phyloP scores from a whole-genome alignment of 1,140 invertebrate species.

The Apocrypta bakeri region DNA sequence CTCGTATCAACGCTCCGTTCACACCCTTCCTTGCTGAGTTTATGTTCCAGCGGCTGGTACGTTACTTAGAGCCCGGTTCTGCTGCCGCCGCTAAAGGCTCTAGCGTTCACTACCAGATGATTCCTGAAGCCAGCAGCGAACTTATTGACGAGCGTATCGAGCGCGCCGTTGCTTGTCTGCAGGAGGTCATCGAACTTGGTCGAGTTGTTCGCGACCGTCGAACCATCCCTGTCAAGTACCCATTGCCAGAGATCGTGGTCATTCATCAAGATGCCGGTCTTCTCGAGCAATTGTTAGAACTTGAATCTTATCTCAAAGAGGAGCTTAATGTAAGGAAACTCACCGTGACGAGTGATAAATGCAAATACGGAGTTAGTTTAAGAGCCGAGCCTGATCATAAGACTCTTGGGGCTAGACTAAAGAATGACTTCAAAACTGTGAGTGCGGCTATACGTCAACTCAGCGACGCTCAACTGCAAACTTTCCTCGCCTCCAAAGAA shows the following conservation, averaged over 20 bases:
- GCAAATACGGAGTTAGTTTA: constrained; percentile 94
- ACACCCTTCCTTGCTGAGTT: constrained; percentile 97
- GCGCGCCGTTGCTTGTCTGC: constrained; percentile 92
- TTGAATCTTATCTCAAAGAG: constrained; percentile 92
- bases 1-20: constrained; percentile 96
- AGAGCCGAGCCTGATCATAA: constrained; percentile 96
- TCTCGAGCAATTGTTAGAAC: constrained; percentile 86
- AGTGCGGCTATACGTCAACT: constrained; percentile 88
- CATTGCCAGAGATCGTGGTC: constrained; percentile 95
- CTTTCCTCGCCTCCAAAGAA: constrained; percentile 83
- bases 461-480: constrained; percentile 86
- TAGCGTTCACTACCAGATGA: constrained; percentile 93
- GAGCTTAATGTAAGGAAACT: constrained; percentile 95
- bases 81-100: constrained; percentile 72
- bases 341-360: constrained; percentile 93
- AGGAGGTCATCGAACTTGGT: constrained; percentile 95
- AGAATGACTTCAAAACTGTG: constrained; percentile 92
- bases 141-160: constrained; percentile 93
- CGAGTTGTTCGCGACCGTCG: constrained; percentile 94
- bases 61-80: constrained; percentile 72
- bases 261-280: constrained; percentile 90
- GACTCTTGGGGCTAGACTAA: constrained; percentile 88
- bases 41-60: constrained; percentile 92
- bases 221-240: constrained; percentile 97
- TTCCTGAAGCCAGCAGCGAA: constrained; percentile 82